Conservation (phyloP, 2,888 invertebrate genomes). For the Acanthopleura granulata region DNA sequence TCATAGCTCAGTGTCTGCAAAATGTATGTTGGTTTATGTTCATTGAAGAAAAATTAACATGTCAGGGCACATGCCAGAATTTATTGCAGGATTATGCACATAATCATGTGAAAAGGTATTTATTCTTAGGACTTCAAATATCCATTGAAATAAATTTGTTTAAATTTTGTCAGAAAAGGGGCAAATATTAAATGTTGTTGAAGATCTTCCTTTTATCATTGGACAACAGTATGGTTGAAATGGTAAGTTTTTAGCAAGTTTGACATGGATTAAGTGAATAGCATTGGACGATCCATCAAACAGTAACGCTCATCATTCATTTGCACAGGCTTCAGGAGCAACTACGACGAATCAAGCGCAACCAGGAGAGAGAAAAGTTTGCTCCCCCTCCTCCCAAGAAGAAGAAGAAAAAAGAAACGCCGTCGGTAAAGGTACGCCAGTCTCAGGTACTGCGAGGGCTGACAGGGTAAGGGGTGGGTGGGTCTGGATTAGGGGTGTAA, state of each 20-base stretch:
- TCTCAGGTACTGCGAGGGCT: not conserved
- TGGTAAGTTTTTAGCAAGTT: not conserved
- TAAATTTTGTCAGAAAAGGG: too few relatives aligned
- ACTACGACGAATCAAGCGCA: slow-evolving; percentile 91
- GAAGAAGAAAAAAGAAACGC: slow-evolving; percentile 77
- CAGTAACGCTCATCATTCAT: not conserved
- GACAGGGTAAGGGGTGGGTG: not conserved
- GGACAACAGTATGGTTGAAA: too few relatives aligned
- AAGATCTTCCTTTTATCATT: too few relatives aligned
- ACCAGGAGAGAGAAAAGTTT: slow-evolving; percentile 78
- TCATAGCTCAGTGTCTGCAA: too few relatives aligned
- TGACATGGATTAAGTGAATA: not conserved
- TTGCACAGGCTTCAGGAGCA: slow-evolving; percentile 85
- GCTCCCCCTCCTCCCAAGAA: slow-evolving; percentile 69
- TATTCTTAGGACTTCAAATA: too few relatives aligned
- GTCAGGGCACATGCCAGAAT: too few relatives aligned
- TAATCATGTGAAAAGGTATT: too few relatives aligned
- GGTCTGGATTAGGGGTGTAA: not conserved
- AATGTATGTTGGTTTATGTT: too few relatives aligned
- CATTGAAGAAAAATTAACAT: too few relatives aligned
- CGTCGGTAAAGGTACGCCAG: slow-evolving; percentile 42
- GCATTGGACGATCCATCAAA: not conserved
- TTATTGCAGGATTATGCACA: too few relatives aligned
- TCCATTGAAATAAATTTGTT: too few relatives aligned
- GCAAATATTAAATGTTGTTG: too few relatives aligned